Evolutionary conservation across 1,140 invertebrate species (phyloP).

Genomic region (Drosophila mojavensis): DNA sequence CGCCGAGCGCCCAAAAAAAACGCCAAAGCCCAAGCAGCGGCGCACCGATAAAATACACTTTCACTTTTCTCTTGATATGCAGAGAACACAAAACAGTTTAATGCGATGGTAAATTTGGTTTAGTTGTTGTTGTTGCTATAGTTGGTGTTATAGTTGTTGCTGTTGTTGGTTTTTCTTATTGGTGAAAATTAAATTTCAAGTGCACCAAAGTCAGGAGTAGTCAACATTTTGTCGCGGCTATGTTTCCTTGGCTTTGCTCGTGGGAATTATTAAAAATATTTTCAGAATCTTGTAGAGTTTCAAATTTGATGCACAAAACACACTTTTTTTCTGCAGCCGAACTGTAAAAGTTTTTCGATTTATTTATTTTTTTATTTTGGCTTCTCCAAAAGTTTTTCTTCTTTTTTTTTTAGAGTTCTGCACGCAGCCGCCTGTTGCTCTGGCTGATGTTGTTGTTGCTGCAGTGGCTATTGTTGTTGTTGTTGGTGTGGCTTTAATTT

Average conservation of each 20-base stretch:
- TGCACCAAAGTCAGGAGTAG: conserved; percentile 57
- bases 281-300: conserved; percentile 10
- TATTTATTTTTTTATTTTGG: neutral
- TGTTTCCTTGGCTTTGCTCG: conserved; percentile 9
- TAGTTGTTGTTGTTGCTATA: conserved; percentile 2
- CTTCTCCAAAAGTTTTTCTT: conserved; percentile 1
- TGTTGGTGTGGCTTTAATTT: conserved; percentile 19
- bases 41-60: conserved; percentile 55
- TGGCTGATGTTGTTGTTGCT: conserved; percentile 14
- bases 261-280: neutral
- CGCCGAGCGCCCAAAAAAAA: conserved; percentile 47
- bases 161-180: conserved; percentile 3
- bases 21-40: conserved; percentile 26
- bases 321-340: conserved; percentile 4
- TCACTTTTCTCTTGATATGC: conserved; percentile 76
- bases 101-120: conserved; percentile 23
- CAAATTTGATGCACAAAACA: conserved; percentile 7
- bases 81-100: conserved; percentile 66
- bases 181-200: conserved; percentile 45
- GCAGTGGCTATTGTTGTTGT: conserved; percentile 14
- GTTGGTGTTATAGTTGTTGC: neutral
- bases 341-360: neutral
- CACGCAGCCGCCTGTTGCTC: conserved; percentile 22
- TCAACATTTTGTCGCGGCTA: conserved; percentile 63
- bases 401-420: conserved; percentile 16